Conservation (phyloP, 1,140 invertebrate genomes). For the Papilio polytes region DNA sequence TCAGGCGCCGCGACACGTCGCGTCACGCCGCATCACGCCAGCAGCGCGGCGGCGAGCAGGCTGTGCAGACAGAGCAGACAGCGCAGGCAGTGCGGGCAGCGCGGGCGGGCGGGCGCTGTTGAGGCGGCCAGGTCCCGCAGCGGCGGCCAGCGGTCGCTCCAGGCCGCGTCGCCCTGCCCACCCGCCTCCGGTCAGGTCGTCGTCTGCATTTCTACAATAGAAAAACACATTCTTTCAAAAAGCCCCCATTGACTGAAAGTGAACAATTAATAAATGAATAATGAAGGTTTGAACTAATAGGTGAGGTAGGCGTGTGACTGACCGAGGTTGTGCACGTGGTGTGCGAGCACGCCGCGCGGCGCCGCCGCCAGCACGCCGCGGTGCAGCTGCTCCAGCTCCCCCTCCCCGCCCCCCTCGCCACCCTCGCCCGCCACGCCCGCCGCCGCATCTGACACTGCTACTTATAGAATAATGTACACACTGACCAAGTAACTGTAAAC, state of each 20-base stretch:
- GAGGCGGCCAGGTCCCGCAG: slow-evolving; percentile 45
- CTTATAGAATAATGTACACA: background rate
- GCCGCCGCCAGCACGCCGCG: slow-evolving; percentile 67
- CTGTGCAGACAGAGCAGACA: background rate
- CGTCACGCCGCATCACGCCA: slow-evolving; percentile 34
- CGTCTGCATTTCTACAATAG: slow-evolving; percentile 67
- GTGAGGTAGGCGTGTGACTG: slow-evolving; percentile 35
- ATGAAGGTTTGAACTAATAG: background rate
- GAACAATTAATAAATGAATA: no score
- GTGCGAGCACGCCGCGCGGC: slow-evolving; percentile 70
- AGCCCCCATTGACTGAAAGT: background rate
- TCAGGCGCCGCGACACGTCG: background rate
- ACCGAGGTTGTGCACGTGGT: slow-evolving; percentile 81
- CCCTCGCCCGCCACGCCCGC: slow-evolving; percentile 54
- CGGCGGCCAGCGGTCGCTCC: slow-evolving; percentile 71
- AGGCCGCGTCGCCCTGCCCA: slow-evolving; percentile 59
- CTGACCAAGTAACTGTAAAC: no score
- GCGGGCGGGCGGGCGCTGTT: background rate
- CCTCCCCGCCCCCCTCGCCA: slow-evolving; percentile 45
- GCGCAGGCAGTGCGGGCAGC: background rate
- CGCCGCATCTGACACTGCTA: slow-evolving; percentile 56
- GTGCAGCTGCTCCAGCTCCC: slow-evolving; percentile 69
- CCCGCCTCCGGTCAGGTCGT: slow-evolving; percentile 73
- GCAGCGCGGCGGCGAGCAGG: background rate
- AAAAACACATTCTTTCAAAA: no score